Conservation (phyloP, 2,888 invertebrate species). For the Drosophila dives region DNA sequence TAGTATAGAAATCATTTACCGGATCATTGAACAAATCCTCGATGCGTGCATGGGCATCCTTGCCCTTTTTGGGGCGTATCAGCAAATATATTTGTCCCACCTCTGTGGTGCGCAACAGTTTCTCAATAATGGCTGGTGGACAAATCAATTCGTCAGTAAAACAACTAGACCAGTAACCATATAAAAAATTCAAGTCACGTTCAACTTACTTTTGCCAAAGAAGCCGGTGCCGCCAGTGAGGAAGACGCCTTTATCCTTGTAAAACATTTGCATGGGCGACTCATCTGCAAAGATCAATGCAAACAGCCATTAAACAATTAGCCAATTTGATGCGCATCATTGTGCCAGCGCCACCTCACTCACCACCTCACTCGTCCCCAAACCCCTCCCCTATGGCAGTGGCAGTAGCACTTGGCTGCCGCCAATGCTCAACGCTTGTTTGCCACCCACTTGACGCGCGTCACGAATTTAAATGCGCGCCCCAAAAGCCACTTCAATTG, state of each 20-base stretch:
- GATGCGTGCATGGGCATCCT: conserved; percentile 88
- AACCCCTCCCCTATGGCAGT: neutral
- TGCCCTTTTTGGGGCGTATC: conserved; percentile 88
- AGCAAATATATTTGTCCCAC: conserved; percentile 87
- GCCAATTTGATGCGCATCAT: conserved; percentile 79
- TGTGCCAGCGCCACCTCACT: conserved; percentile 35
- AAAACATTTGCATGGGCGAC: conserved; percentile 87
- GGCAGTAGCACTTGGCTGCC: conserved; percentile 22
- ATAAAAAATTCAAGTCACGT: conserved; percentile 60
- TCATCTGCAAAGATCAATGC: conserved; percentile 80
- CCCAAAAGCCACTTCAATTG: conserved; percentile 78
- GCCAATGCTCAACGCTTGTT: conserved; percentile 54
- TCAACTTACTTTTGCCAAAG: conserved; percentile 84
- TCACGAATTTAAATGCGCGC: conserved; percentile 76
- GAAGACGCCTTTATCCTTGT: conserved; percentile 87
- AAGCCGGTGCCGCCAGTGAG: conserved; percentile 88
- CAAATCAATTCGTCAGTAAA: conserved; percentile 43
- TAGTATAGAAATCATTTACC: conserved; percentile 82
- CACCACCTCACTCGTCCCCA: neutral
- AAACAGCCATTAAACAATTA: conserved; percentile 79
- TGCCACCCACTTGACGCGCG: conserved; percentile 77
- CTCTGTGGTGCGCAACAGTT: conserved; percentile 87
- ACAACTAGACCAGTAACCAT: neutral
- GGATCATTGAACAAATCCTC: conserved; percentile 90
- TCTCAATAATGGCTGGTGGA: conserved; percentile 87